phyloP scores from a whole-genome alignment of 2,113 vertebrate genomes.

The Pituophis catenifer region DNA sequence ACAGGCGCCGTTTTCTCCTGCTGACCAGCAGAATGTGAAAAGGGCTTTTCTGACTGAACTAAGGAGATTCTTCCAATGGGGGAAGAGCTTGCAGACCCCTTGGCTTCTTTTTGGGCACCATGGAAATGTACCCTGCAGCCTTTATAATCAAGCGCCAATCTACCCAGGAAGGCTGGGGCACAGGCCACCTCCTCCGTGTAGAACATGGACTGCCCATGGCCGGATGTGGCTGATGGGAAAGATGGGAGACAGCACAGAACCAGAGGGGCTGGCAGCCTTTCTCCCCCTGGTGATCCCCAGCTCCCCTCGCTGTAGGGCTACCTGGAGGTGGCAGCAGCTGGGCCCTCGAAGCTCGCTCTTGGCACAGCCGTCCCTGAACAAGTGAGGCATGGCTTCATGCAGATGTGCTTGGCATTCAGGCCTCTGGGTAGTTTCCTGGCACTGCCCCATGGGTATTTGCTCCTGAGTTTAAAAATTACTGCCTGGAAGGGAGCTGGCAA shows the following conservation, averaged over 20 bases:
- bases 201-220: background rate
- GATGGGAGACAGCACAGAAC: background rate
- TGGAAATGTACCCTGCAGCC: constrained; percentile 9
- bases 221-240: background rate
- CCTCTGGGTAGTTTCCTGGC: constrained; percentile 20
- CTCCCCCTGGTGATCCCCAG: background rate
- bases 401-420: constrained; percentile 48
- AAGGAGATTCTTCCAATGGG: background rate
- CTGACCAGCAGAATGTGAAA: background rate
- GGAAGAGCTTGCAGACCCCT: background rate
- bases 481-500: background rate
- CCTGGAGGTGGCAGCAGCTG: background rate
- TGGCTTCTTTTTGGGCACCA: constrained; percentile 18
- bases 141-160: background rate
- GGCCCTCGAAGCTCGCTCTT: constrained; percentile 12
- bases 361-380: background rate
- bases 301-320: background rate
- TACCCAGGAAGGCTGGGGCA: background rate
- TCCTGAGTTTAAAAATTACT: background rate
- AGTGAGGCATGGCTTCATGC: constrained; percentile 37
- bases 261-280: background rate
- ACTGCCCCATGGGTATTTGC: constrained; percentile 8
- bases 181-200: background rate
- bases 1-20: background rate
- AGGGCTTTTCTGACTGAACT: background rate